A percentile compares a stretch with the other conserved stretches of the same genome.
phyloP scores from a whole-genome alignment of 2,888 invertebrate genomes.

The Margaritifera margaritifera region DNA sequence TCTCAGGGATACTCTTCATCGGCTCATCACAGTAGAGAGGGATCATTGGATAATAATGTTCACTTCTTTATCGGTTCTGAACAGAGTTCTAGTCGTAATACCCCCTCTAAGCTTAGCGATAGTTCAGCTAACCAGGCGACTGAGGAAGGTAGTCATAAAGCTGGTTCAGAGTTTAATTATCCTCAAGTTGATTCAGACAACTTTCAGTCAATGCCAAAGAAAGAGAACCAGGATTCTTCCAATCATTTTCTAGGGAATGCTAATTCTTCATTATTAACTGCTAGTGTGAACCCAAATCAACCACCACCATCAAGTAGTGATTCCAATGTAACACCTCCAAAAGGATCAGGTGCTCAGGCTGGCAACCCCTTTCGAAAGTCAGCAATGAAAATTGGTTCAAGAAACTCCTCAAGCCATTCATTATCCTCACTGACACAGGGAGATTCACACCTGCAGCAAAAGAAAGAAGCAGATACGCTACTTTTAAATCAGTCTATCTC shows the following conservation, averaged over 20 bases:
- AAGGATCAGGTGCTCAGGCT: constrained; percentile 9
- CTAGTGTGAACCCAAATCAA: constrained; percentile 16
- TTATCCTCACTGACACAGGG: constrained; percentile 32
- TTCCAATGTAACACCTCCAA: constrained; percentile 12
- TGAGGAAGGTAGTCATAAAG: too few species aligned
- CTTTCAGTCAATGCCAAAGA: too few species aligned
- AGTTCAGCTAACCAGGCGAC: too few species aligned
- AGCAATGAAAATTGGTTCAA: constrained; percentile 14
- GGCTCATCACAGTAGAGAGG: constrained; percentile 37
- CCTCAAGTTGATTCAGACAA: too few species aligned
- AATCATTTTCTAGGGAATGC: neutral
- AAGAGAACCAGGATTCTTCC: too few species aligned
- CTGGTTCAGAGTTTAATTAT: too few species aligned
- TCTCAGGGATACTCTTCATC: constrained; percentile 14
- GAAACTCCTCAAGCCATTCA: constrained; percentile 11
- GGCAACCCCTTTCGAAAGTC: constrained; percentile 45
- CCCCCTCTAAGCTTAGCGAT: constrained; percentile 16
- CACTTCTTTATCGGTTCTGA: constrained; percentile 51
- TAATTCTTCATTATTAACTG: constrained; percentile 5
- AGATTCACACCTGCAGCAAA: constrained; percentile 26
- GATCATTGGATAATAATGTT: constrained; percentile 48
- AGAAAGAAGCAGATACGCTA: constrained; percentile 29
- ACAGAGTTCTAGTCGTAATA: constrained; percentile 40
- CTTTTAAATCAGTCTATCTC: constrained; percentile 34
- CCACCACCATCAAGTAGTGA: constrained; percentile 12